phyloP scores from a whole-genome alignment of 1,140 invertebrate species.

The Drosophila ercepeae region DNA sequence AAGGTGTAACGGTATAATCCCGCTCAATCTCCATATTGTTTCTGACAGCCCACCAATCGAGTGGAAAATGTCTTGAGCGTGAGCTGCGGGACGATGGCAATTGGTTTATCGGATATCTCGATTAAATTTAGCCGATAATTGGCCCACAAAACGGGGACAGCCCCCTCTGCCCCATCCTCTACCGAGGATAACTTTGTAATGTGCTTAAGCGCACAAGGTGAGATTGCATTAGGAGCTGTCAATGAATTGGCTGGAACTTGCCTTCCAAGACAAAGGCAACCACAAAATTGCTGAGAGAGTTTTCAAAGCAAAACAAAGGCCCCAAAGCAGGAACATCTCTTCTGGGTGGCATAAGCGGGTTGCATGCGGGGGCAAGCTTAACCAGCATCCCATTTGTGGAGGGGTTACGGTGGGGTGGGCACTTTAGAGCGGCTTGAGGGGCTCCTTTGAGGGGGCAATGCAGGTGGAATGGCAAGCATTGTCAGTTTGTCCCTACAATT shows the following conservation, averaged over 20 bases:
- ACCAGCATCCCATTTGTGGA: conserved; percentile 26
- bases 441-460: conserved; percentile 9
- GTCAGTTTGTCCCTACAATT: conserved; percentile 48
- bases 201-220: conserved; percentile 46
- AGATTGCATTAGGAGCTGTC: conserved; percentile 54
- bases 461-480: conserved; percentile 39
- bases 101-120: conserved; percentile 38
- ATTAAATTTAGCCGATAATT: conserved; percentile 49
- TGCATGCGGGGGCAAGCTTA: neutral
- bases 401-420: conserved; percentile 1
- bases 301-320: conserved; percentile 54
- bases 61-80: conserved; percentile 31
- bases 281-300: conserved; percentile 37
- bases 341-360: neutral
- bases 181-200: conserved; percentile 50
- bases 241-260: conserved; percentile 33
- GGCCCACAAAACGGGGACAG: conserved; percentile 19
- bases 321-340: neutral
- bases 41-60: conserved; percentile 48
- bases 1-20: conserved; percentile 3
- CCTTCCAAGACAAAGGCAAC: conserved; percentile 47
- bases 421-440: neutral
- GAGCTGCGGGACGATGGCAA: conserved; percentile 18
- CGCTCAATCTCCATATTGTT: conserved; percentile 34
- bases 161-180: too few relatives aligned